These are phyloP conservation scores for Lasioglossum pauxillum DNA, from an alignment of 2,888 invertebrate species.

Conservation along the genomic window DNA sequence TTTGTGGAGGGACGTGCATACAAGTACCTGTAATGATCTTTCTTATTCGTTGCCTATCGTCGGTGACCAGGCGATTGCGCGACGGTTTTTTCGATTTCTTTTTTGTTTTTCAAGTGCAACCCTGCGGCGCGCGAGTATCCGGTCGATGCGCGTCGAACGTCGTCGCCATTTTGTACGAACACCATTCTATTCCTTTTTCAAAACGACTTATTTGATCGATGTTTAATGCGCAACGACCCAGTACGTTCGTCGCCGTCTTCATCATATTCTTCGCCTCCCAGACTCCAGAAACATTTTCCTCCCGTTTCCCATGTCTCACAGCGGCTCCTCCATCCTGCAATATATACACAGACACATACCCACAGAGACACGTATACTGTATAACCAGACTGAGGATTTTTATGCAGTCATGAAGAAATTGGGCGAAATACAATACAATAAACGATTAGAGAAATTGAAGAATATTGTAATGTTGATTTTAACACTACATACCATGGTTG, in stretches of 20 bases:
- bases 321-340: not conserved
- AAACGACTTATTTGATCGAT: not conserved
- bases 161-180: not conserved
- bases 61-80: constrained; percentile 36
- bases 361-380: constrained; percentile 7
- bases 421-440: no score
- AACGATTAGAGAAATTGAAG: no score
- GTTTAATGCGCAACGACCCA: not conserved
- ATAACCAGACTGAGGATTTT: no score
- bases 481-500: no score
- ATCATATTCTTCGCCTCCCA: not conserved
- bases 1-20: constrained; percentile 66
- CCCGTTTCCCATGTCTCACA: constrained; percentile 5
- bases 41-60: constrained; percentile 48
- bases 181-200: not conserved
- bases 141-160: not conserved
- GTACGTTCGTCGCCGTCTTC: not conserved
- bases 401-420: no score
- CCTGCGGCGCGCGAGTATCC: not conserved
- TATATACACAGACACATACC: not conserved
- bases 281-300: not conserved
- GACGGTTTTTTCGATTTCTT: constrained; percentile 33
- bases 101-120: not conserved
- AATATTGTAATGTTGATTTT: no score
- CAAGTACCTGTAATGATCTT: constrained; percentile 65